Evolutionary conservation across 2,888 invertebrate genomes (phyloP), one percentile per base, ranked within the genome.

Genomic region (Ceraclea dissimilis): DNA sequence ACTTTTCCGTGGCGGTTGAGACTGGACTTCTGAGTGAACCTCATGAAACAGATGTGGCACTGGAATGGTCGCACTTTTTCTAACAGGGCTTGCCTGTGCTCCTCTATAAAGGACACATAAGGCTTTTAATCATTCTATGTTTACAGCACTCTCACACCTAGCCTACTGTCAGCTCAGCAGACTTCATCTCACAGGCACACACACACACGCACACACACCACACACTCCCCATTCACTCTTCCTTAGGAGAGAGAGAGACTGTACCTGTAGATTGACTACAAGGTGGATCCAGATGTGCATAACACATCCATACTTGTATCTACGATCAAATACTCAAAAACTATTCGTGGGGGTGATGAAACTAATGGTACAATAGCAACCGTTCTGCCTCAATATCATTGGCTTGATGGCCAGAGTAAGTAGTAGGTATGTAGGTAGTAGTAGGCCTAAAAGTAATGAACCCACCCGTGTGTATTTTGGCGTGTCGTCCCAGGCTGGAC

Each of bases 11-110:
- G 85, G 69, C 84, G 84, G 74, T 84, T 84, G 68, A 85, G 78
- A 72, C 84, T 84, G 75, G 84, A 84, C 76, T 85, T 85, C 75
- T 85, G 85, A 69, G 84, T 84, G 74, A 85, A 85, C 74, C 84
- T 79, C 75, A 85, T 85, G 73, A 82, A 79, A 74, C 85, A 85
- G 71, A 84, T 75, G 75, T 82, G 82, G 76, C 85, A 85, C 75
- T 84, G 84, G 76, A 84, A 84, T 66, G 84, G 83, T 73, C 78
- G 77, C 76, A 76, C 78, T 77, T 78, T 78, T 72, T 76, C 78
- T 77, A 78, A 77, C 76, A 78, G 76, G 76, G 77, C 77, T 72
- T 75, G 78, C 75, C 78, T 77, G 76, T 78, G 78, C 74, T 78
- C 78, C 76, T 78, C 78, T 78, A 78, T 49, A 57, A 46, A 46